phyloP scores from a whole-genome alignment of 2,113 vertebrate genomes.

The Thryonomys swinderianus region DNA sequence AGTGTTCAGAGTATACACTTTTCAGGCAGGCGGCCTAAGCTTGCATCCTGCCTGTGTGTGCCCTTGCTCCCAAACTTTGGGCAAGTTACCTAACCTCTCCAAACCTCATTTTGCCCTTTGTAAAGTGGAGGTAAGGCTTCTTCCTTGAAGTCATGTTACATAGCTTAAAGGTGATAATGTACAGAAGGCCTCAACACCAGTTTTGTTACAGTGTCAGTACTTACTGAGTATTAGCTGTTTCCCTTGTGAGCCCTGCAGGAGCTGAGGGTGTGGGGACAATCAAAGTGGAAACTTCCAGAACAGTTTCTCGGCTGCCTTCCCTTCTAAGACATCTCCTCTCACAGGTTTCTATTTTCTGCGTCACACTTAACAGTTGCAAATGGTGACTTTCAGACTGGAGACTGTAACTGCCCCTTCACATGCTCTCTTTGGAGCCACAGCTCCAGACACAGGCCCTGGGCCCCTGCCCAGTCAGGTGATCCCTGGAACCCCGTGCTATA shows the following conservation, averaged over 20 bases:
- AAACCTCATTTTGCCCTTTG: slow-evolving; percentile 30
- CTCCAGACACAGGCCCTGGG: background rate
- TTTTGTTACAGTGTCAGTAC: background rate
- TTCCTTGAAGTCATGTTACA: background rate
- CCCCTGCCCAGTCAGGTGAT: background rate
- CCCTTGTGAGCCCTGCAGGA: background rate
- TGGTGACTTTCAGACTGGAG: background rate
- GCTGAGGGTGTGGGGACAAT: background rate
- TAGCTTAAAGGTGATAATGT: background rate
- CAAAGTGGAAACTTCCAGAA: background rate
- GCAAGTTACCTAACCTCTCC: background rate
- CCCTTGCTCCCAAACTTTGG: background rate
- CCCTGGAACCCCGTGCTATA: background rate
- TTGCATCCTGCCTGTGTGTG: background rate
- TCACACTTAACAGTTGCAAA: slow-evolving; percentile 26
- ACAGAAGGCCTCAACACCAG: background rate
- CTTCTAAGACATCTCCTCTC: background rate
- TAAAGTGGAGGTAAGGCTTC: background rate
- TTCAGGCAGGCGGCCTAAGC: background rate
- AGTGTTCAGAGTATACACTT: background rate
- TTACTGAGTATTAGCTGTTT: background rate
- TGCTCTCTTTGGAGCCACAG: background rate
- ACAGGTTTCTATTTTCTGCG: slow-evolving; percentile 6
- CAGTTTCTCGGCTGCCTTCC: background rate
- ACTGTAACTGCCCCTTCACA: slow-evolving; percentile 2